Conservation (phyloP, 2,113 vertebrate genomes). For the Forbesichthys papilliferus region DNA sequence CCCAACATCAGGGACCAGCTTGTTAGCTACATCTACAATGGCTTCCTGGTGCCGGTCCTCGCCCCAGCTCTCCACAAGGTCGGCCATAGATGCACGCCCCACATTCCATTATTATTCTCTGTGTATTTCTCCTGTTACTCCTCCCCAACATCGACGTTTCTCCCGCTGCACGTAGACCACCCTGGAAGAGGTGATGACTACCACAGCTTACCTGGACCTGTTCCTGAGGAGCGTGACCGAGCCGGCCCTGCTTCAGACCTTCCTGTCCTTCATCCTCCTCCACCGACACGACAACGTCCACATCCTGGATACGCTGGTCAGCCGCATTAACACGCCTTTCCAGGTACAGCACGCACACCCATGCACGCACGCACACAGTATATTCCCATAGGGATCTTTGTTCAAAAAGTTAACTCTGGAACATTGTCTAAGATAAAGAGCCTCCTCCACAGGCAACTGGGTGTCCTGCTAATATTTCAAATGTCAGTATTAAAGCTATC, state of each 20-base stretch:
- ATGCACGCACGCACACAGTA: background rate
- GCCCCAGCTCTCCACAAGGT: constrained; percentile 98
- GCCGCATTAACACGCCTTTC: constrained; percentile 96
- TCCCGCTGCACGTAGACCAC: constrained; percentile 78
- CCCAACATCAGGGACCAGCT: constrained; percentile 90
- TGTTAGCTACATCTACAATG: constrained; percentile 93
- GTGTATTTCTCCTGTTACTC: background rate
- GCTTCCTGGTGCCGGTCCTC: constrained; percentile 94
- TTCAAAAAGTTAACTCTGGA: constrained; percentile 1
- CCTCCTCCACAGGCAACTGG: background rate
- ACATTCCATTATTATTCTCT: background rate
- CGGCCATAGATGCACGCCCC: constrained; percentile 4
- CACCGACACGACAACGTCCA: constrained; percentile 90
- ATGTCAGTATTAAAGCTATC: constrained; percentile 22
- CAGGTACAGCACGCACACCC: constrained; percentile 72
- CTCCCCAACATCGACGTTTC: background rate
- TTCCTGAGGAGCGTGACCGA: constrained; percentile 90
- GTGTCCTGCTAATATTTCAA: constrained; percentile 15
- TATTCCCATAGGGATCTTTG: constrained; percentile 3
- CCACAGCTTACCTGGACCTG: constrained; percentile 93
- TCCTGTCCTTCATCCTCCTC: constrained; percentile 92
- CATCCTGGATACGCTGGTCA: constrained; percentile 92
- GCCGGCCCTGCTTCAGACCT: constrained; percentile 90
- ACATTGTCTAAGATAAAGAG: background rate
- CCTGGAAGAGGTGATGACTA: constrained; percentile 96